phyloP scores from a whole-genome alignment of 2,113 vertebrate species.

The Anser cygnoides region DNA sequence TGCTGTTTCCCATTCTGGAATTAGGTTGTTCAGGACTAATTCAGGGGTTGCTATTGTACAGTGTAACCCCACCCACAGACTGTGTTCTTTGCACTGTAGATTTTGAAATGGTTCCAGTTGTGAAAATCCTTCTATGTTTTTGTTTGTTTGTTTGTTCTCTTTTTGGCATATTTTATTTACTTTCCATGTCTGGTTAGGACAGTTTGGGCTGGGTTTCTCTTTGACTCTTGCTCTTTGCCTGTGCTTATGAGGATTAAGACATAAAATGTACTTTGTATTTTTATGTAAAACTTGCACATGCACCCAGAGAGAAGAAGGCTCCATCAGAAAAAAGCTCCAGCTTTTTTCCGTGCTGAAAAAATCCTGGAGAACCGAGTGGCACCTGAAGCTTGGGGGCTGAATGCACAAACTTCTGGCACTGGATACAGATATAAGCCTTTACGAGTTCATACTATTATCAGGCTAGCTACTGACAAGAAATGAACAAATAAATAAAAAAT shows the following conservation, averaged over 20 bases:
- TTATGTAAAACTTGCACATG: accelerated
- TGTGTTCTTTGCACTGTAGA: neutral
- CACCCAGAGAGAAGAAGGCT: neutral
- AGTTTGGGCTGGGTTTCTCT: neutral
- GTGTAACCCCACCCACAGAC: neutral
- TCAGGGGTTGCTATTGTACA: neutral
- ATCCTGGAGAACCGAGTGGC: neutral
- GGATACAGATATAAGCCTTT: neutral
- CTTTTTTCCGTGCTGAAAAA: too few relatives aligned
- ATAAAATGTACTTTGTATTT: neutral
- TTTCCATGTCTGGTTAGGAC: neutral
- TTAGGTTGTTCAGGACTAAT: neutral
- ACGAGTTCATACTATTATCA: neutral
- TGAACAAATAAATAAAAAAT: too few relatives aligned
- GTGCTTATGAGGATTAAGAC: neutral
- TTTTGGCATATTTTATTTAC: neutral
- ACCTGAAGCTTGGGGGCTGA: neutral
- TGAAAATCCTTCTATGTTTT: neutral
- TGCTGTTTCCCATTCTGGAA: neutral
- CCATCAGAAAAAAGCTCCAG: neutral
- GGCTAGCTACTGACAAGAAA: neutral
- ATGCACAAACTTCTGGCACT: neutral
- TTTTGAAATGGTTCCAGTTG: neutral
- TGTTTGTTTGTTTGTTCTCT: neutral
- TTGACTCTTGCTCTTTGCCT: neutral